Conservation (phyloP, 2,113 vertebrate species). For the Chaetodon trifascialis region DNA sequence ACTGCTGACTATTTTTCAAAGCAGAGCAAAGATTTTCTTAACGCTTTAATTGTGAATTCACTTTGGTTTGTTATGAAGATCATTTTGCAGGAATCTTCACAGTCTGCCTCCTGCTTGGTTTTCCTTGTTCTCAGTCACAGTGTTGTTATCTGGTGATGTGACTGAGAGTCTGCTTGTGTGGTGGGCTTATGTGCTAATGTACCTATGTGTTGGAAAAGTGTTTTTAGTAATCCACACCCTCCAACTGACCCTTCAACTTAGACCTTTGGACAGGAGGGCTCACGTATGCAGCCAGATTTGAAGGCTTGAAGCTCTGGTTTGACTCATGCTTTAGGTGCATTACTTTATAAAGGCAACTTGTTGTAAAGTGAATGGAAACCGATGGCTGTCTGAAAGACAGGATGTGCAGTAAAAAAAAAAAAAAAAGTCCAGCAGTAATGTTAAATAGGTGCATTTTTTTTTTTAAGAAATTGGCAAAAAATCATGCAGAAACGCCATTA, state of each 20-base stretch:
- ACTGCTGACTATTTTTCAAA: background rate
- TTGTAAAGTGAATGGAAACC: background rate
- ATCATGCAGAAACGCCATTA: background rate
- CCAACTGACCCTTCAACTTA: too few species aligned
- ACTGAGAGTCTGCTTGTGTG: background rate
- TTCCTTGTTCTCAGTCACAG: background rate
- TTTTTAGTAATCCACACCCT: too few species aligned
- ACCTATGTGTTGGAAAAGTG: background rate
- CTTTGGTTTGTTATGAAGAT: background rate
- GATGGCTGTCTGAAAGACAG: background rate
- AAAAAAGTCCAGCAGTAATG: background rate
- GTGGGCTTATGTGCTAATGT: background rate
- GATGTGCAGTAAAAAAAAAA: background rate
- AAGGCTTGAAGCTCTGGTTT: too few species aligned
- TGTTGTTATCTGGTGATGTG: too few species aligned
- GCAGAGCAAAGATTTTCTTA: background rate
- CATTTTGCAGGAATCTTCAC: background rate
- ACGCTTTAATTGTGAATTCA: background rate
- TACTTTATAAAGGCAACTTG: background rate
- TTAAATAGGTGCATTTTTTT: background rate
- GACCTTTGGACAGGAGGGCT: background rate
- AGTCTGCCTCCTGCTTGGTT: background rate
- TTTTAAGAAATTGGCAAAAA: constrained; percentile 2
- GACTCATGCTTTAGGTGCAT: background rate
- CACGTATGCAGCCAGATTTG: background rate